Percentiles rank a stretch among this genome's conserved stretches.
Conservation (phyloP, 1,140 invertebrate genomes). For the Andricus grossulariae region DNA sequence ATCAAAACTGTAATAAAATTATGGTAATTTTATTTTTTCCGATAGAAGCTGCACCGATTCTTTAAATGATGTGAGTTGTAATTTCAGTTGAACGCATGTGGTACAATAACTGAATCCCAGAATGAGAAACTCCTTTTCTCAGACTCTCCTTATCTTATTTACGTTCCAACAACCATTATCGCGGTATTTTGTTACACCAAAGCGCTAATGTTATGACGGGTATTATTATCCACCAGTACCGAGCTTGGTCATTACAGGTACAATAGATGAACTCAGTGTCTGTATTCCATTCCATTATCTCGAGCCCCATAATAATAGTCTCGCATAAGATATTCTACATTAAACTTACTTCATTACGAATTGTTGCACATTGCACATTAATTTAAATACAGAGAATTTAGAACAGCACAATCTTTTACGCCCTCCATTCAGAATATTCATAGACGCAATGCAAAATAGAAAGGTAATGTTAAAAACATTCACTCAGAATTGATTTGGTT, state of each 20-base stretch:
- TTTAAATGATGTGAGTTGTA: not conserved
- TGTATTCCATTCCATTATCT: too few relatives aligned
- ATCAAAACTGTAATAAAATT: too few relatives aligned
- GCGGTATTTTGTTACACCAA: not conserved
- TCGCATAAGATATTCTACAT: too few relatives aligned
- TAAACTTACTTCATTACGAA: too few relatives aligned
- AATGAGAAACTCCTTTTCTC: not conserved
- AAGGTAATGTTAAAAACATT: not conserved
- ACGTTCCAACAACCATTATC: not conserved
- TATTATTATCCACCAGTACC: not conserved
- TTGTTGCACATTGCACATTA: too few relatives aligned
- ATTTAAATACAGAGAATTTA: too few relatives aligned
- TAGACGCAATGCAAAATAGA: not conserved
- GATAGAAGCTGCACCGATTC: not conserved
- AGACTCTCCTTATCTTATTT: not conserved
- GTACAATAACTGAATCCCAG: too few relatives aligned
- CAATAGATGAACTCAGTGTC: too few relatives aligned
- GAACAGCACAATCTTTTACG: not conserved
- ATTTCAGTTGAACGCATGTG: not conserved
- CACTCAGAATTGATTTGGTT: too few relatives aligned
- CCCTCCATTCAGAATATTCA: not conserved
- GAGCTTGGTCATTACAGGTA: too few relatives aligned
- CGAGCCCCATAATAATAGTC: too few relatives aligned
- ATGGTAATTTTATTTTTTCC: not conserved
- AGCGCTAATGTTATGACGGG: conserved; percentile 5